A percentile compares a stretch with the other conserved stretches of the same genome.
Evolutionary conservation across 2,888 invertebrate species (phyloP).

Genomic region (Drosophila testacea): DNA sequence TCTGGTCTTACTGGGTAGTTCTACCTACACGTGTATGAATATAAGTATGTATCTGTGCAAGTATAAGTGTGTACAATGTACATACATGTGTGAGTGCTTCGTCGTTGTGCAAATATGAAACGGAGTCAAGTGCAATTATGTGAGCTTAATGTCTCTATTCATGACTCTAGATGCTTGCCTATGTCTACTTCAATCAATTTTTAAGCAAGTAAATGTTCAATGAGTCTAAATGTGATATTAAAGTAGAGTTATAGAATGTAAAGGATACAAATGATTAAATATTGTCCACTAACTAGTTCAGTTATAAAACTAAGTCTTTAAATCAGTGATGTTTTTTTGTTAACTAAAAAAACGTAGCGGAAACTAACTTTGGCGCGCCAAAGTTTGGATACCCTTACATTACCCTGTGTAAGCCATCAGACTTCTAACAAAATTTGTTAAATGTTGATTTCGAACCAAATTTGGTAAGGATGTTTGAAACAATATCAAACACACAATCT

Average conservation of each 20-base stretch:
- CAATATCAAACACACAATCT: no score
- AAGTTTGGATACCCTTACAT: no score
- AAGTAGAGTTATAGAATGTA: neutral
- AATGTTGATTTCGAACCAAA: no score
- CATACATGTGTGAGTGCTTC: neutral
- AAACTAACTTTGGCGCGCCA: no score
- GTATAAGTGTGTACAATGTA: neutral
- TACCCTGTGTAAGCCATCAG: no score
- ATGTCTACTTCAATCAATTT: slow-evolving; percentile 12
- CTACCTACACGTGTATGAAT: neutral
- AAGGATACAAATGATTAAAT: neutral
- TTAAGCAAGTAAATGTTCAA: slow-evolving; percentile 6
- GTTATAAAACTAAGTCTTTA: no score
- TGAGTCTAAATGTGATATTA: neutral
- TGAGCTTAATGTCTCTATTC: slow-evolving; percentile 38
- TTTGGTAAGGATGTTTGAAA: no score
- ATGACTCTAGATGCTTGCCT: slow-evolving; percentile 9
- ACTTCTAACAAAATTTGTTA: no score
- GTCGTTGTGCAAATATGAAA: slow-evolving; percentile 38
- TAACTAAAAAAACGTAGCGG: no score
- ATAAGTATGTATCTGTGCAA: neutral
- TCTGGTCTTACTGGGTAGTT: neutral
- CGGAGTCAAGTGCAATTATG: slow-evolving; percentile 63
- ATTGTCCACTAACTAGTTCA: no score
- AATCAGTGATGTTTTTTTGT: no score